Evolutionary conservation across 92 coral and sea anemone species (phyloP).

Genomic region (Porites lobata): DNA sequence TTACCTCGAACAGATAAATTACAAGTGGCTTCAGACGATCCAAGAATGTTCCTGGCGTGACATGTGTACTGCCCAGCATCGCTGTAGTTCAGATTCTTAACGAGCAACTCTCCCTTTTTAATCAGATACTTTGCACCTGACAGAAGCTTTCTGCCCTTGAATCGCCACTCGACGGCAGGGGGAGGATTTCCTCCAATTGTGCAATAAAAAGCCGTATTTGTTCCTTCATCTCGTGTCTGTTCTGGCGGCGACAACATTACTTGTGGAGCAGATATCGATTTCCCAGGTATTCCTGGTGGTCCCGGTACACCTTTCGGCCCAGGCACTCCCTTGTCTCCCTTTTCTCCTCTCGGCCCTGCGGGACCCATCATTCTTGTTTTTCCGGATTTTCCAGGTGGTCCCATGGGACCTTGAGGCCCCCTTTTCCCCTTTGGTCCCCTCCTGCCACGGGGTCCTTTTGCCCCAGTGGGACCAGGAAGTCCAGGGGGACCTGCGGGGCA

Average conservation of each 20-base stretch:
- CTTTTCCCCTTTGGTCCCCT: too few relatives aligned
- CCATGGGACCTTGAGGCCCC: too few relatives aligned
- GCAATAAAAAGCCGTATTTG: conserved; percentile 29
- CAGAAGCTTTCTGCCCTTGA: not conserved
- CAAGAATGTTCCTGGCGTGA: conserved; percentile 21
- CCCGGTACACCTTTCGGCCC: conserved; percentile 29
- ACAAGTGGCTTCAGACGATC: not conserved
- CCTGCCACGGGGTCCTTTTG: too few relatives aligned
- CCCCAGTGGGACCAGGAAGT: too few relatives aligned
- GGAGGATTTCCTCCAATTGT: conserved; percentile 33
- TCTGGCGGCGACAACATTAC: conserved; percentile 33
- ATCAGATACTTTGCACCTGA: not conserved
- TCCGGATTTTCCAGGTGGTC: too few relatives aligned
- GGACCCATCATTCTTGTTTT: too few relatives aligned
- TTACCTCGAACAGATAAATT: conserved; percentile 16
- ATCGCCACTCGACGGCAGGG: conserved; percentile 27
- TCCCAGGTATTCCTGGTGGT: conserved; percentile 16
- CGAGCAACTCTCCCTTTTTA: not conserved
- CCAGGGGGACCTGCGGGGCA: too few relatives aligned
- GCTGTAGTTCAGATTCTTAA: conserved; percentile 17
- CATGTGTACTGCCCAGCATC: conserved; percentile 33
- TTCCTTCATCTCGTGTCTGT: conserved; percentile 32
- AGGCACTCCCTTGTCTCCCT: not conserved
- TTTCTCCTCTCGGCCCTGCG: too few relatives aligned
- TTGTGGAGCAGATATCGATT: conserved; percentile 32